Evolutionary conservation across 2,888 invertebrate species (phyloP).

Genomic region (Lydus trimaculatus): DNA sequence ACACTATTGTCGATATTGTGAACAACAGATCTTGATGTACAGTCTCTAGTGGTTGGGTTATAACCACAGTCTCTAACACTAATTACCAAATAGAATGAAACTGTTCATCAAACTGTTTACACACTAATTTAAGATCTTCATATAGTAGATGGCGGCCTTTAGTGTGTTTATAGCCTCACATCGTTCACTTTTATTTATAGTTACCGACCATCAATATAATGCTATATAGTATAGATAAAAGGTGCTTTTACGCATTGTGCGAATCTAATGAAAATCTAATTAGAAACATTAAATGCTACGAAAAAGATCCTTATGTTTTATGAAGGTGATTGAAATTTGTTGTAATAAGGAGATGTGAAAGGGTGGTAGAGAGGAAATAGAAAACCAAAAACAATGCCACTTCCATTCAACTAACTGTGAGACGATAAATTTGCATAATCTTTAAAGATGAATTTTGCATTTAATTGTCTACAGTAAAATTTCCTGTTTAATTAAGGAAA

Average conservation of each 20-base stretch:
- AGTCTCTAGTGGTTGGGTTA: constrained; percentile 19
- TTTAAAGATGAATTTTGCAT: no score
- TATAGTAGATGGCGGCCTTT: background rate
- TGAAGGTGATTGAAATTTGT: no score
- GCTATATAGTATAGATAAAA: constrained; percentile 8
- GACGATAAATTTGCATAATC: no score
- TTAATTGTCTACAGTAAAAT: no score
- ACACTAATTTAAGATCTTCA: constrained; percentile 36
- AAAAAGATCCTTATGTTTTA: no score
- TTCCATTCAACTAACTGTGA: no score
- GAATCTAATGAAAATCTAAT: constrained; percentile 6
- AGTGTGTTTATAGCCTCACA: constrained; percentile 21
- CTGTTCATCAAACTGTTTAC: constrained; percentile 45
- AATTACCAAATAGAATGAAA: constrained; percentile 38
- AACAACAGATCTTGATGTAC: constrained; percentile 32
- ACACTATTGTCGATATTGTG: constrained; percentile 16
- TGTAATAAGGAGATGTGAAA: no score
- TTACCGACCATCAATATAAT: constrained; percentile 13
- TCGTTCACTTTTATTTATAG: constrained; percentile 15
- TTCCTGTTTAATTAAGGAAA: no score
- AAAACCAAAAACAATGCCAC: no score
- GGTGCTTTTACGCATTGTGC: background rate
- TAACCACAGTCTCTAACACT: constrained; percentile 28
- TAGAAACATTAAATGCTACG: background rate
- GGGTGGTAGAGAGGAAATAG: no score